Evolutionary conservation across 2,888 invertebrate genomes (phyloP).

Genomic region (Drosophila monieri): DNA sequence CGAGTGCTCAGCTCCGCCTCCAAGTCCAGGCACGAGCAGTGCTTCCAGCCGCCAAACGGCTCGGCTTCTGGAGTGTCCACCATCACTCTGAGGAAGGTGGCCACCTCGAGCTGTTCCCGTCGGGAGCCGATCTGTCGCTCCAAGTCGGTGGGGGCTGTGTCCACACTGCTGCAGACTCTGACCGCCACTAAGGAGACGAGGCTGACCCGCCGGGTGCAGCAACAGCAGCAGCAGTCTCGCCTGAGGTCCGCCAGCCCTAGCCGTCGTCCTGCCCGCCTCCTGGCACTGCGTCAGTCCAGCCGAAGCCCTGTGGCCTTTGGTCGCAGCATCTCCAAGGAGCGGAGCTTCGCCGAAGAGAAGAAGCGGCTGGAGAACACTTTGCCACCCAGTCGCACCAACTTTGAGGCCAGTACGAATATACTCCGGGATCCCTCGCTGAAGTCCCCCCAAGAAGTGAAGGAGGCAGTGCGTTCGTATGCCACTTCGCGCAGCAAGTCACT

Average conservation of each 20-base stretch:
- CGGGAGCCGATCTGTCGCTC: conserved; percentile 82
- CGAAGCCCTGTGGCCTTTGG: conserved; percentile 84
- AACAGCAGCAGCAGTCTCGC: conserved; percentile 58
- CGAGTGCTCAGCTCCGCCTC: conserved; percentile 85
- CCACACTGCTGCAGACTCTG: conserved; percentile 65
- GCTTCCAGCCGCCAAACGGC: conserved; percentile 80
- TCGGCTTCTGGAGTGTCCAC: conserved; percentile 73
- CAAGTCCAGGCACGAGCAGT: conserved; percentile 80
- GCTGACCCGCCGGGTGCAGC: conserved; percentile 69
- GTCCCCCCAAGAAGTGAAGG: conserved; percentile 86
- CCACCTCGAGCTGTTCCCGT: conserved; percentile 36
- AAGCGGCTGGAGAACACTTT: conserved; percentile 84
- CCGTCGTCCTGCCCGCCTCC: conserved; percentile 58
- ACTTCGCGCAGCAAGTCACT: conserved; percentile 82
- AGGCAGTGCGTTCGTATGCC: conserved; percentile 84
- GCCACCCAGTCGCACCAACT: conserved; percentile 79
- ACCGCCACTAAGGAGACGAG: conserved; percentile 67
- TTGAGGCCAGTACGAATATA: conserved; percentile 83
- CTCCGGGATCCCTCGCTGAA: conserved; percentile 85
- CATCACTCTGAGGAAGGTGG: conserved; percentile 82
- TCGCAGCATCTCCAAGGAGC: conserved; percentile 85
- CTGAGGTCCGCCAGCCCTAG: conserved; percentile 81
- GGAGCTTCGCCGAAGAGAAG: conserved; percentile 86
- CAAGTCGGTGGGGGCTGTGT: conserved; percentile 82
- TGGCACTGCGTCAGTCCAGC: conserved; percentile 80